Base-by-base conservation (phyloP, 1,140 invertebrate species). In the Dermatophagoides farinae region DNA sequence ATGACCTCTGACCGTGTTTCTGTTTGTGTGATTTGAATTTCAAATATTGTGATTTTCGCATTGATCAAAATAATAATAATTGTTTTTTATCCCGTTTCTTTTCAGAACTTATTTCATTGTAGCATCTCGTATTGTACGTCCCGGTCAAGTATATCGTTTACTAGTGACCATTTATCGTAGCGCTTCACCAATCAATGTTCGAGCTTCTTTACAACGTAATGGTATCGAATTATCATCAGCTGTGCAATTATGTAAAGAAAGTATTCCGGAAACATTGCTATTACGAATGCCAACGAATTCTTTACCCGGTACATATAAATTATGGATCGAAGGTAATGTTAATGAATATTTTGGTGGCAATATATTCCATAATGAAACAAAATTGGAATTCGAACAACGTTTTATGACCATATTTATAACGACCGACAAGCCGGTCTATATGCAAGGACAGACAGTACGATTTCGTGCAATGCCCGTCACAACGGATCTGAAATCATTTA, bases 361-460 rank as follows among this genome's bases (percentile, higher is more conserved):
- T 18, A 84, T 85, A 0, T 91, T 91, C 70, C 70, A 81, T 12
- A 90, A 90, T 66, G 84, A 88, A 69, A 87, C 85, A 0, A 71
- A 77, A 61, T 71, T 92, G 12, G 74, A 75, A 11, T 91, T 90
- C 68, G 88, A 84, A 0, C 83, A 85, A 66, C 72, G 86, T n/a
- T 88, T 87, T 9, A 88, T 91, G 84, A 89, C 90, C 0, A 87
- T 96, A 63, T 89, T 96, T 66, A 84, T 97, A 65, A 90, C 95
- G 72, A 82, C 88, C 58, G 88, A 97, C 69, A 93, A 93, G 70
- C 89, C 90, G 0, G 79, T 93, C 0, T 97, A 96, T 68, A 93
- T 84, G 79, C 90, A 93, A 71, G 82, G 86, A 1, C 85, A 95
- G 70, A 86, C 79, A 41, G 84, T 95, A 0, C 75, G 80, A 52